Conservation (phyloP, 1,140 invertebrate species). For the Galleria mellonella region DNA sequence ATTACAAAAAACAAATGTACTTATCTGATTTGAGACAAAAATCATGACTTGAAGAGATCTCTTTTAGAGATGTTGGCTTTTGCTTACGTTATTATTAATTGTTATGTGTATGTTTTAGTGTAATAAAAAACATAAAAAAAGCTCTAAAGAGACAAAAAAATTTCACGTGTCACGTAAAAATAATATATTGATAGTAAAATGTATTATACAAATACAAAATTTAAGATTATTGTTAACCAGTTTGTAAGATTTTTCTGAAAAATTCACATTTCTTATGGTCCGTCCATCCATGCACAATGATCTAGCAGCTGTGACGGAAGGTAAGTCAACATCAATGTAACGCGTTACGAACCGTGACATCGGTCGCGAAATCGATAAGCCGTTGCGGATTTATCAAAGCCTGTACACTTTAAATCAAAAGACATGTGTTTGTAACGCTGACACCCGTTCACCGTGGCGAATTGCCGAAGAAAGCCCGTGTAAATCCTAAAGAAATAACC, state of each 20-base stretch:
- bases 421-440: constrained; percentile 68
- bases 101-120: too few relatives aligned
- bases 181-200: background rate
- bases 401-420: constrained; percentile 51
- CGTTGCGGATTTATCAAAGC: constrained; percentile 51
- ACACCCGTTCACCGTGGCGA: constrained; percentile 64
- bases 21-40: too few relatives aligned
- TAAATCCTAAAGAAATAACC: constrained; percentile 73
- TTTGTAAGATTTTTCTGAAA: constrained; percentile 2
- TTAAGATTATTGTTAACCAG: background rate
- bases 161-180: background rate
- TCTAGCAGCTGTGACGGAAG: constrained; percentile 69
- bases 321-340: constrained; percentile 73
- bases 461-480: constrained; percentile 70
- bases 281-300: background rate
- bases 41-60: too few relatives aligned
- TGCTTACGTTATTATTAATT: too few relatives aligned
- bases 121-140: too few relatives aligned
- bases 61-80: too few relatives aligned
- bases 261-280: background rate
- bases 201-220: background rate
- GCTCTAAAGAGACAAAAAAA: too few relatives aligned
- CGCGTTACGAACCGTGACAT: constrained; percentile 61
- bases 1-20: too few relatives aligned
- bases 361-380: constrained; percentile 64